Evolutionary conservation across 2,888 invertebrate genomes (phyloP).

Genomic region (Salpingus planirostris): DNA sequence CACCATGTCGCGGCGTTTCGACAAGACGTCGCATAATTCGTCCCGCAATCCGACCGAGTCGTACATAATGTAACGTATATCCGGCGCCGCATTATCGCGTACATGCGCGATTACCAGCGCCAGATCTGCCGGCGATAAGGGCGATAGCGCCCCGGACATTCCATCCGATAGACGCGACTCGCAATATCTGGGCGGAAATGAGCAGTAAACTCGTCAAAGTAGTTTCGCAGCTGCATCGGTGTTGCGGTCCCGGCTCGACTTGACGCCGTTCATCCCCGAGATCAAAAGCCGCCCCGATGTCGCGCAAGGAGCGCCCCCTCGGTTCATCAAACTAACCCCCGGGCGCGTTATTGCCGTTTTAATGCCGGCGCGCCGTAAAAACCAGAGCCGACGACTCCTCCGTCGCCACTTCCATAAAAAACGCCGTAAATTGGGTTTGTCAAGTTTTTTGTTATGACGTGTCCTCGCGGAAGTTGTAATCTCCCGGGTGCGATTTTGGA

Average conservation of each 20-base stretch:
- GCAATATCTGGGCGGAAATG: slow-evolving; percentile 14
- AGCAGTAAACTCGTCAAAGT: slow-evolving; percentile 21
- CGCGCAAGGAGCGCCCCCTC: slow-evolving; percentile 6
- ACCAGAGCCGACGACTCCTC: slow-evolving; percentile 13
- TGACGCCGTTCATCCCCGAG: slow-evolving; percentile 17
- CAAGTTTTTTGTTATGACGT: slow-evolving; percentile 18
- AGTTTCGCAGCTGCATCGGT: slow-evolving; percentile 17
- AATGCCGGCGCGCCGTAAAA: slow-evolving; percentile 17
- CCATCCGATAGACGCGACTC: slow-evolving; percentile 9
- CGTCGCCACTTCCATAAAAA: slow-evolving; percentile 17
- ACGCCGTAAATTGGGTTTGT: slow-evolving; percentile 23
- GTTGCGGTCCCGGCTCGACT: slow-evolving; percentile 23
- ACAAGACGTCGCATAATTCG: slow-evolving; percentile 13
- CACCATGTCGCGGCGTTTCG: slow-evolving; percentile 7
- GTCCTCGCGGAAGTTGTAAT: slow-evolving; percentile 17
- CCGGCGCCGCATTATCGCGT: slow-evolving; percentile 8
- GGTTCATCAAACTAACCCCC: slow-evolving; percentile 24
- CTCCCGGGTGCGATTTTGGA: slow-evolving; percentile 18
- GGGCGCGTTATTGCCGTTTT: slow-evolving; percentile 22
- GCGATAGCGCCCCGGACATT: background rate
- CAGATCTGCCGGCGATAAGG: slow-evolving; percentile 7
- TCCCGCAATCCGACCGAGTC: slow-evolving; percentile 9
- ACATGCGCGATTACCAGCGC: slow-evolving; percentile 4
- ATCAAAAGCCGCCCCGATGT: slow-evolving; percentile 19
- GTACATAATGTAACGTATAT: slow-evolving; percentile 8